Evolutionary conservation across 1,140 invertebrate genomes (phyloP).

Genomic region (Saccostrea echinata): DNA sequence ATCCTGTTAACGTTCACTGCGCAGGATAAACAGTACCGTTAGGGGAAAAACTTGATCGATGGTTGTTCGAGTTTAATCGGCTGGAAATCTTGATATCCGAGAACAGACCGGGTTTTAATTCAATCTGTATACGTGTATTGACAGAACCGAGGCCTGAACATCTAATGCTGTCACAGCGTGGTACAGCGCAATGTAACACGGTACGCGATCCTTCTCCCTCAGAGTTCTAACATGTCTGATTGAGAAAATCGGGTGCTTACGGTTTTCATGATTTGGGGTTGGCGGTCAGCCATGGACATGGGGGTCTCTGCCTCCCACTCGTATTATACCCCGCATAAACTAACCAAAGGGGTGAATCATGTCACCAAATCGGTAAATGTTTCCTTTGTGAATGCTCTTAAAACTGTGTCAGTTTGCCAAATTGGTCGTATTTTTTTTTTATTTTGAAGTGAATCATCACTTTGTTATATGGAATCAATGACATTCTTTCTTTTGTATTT

Average conservation of each 20-base stretch:
- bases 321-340: neutral
- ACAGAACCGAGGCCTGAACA: neutral
- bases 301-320: neutral
- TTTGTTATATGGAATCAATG: neutral
- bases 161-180: neutral
- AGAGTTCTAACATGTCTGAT: neutral
- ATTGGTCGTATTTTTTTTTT: neutral
- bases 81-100: neutral
- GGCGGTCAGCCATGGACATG: neutral
- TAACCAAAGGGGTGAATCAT: neutral
- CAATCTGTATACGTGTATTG: neutral
- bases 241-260: neutral
- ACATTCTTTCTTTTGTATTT: neutral
- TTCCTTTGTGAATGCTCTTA: neutral
- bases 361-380: neutral
- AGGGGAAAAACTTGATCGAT: neutral
- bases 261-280: neutral
- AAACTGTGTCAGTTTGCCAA: constrained; percentile 32
- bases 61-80: neutral
- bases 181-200: neutral
- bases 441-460: neutral
- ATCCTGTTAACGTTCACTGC: constrained; percentile 25
- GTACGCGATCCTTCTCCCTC: neutral
- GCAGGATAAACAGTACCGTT: constrained; percentile 16
- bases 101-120: neutral